phyloP scores from a whole-genome alignment of 2,113 vertebrate genomes.

The Antigone vipio region DNA sequence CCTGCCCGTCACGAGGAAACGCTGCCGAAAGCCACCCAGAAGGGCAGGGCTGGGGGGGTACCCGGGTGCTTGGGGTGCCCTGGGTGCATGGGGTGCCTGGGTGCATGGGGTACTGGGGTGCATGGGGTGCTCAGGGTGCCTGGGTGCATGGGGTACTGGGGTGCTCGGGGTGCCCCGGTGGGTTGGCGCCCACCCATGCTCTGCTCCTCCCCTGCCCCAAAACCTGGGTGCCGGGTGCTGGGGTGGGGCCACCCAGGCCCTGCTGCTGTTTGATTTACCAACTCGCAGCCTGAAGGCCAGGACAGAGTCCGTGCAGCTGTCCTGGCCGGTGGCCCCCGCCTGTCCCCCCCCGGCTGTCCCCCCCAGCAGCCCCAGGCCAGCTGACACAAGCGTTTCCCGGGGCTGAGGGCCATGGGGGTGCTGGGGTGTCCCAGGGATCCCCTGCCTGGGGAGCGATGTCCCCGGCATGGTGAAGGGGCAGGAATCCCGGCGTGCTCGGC shows the following conservation, averaged over 20 bases:
- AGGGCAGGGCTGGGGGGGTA: not conserved
- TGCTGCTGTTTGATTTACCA: not conserved
- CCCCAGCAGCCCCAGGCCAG: not conserved
- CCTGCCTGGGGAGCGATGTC: not conserved
- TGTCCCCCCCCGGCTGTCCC: not conserved
- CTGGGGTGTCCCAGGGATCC: not conserved
- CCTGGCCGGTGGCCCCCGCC: not conserved
- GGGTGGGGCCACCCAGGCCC: not conserved
- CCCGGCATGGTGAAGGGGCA: accelerated
- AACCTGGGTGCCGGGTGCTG: not conserved
- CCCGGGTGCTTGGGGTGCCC: not conserved
- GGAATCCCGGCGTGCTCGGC: not conserved
- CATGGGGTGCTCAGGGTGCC: not conserved
- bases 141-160: not conserved
- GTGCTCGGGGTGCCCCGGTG: no score
- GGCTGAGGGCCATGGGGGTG: not conserved
- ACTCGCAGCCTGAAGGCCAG: not conserved
- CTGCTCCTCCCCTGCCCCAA: not conserved
- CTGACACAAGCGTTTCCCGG: accelerated
- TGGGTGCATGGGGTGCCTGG: not conserved
- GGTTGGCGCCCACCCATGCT: accelerated
- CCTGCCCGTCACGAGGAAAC: not conserved
- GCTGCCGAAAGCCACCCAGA: not conserved
- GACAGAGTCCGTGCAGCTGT: not conserved
- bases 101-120: not conserved